These are phyloP conservation scores for Drosophila sechellia DNA, from an alignment of 1,140 invertebrate species.

Conservation along the genomic window DNA sequence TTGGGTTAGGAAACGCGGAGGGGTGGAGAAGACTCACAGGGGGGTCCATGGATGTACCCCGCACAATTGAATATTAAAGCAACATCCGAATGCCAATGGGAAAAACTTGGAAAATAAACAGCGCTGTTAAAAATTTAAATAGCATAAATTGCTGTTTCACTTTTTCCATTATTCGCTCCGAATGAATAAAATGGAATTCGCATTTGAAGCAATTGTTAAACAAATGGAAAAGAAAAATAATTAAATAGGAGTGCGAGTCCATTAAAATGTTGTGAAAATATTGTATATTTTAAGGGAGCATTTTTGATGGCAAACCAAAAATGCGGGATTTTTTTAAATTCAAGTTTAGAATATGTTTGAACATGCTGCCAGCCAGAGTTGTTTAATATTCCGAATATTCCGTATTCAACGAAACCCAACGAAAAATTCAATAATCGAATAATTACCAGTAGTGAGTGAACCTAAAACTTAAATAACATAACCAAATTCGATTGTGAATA, in stretches of 20 bases:
- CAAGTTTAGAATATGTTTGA: background rate
- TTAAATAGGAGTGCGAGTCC: background rate
- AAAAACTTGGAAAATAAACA: background rate
- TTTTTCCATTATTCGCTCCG: background rate
- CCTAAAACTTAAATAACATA: slow-evolving; percentile 2
- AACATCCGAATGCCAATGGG: background rate
- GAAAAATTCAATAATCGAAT: slow-evolving; percentile 18
- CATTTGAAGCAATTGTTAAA: slow-evolving; percentile 1
- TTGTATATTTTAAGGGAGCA: background rate
- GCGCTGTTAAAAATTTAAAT: background rate
- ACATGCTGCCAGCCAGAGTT: too few relatives aligned
- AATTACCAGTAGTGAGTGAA: background rate
- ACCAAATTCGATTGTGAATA: slow-evolving; percentile 24
- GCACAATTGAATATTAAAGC: slow-evolving; percentile 23
- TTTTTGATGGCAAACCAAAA: too few relatives aligned
- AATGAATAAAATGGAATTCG: background rate
- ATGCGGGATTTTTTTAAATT: too few relatives aligned
- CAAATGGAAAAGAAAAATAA: background rate
- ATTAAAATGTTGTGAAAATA: slow-evolving; percentile 10
- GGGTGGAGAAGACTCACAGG: too few relatives aligned
- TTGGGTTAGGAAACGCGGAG: slow-evolving; percentile 13
- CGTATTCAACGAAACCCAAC: too few relatives aligned
- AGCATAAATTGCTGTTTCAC: background rate
- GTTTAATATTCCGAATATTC: too few relatives aligned
- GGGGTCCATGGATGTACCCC: background rate